A percentile compares a stretch with the other conserved stretches of the same genome.
Evolutionary conservation across 2,888 invertebrate species (phyloP).

Genomic region (Deilephila porcellus): DNA sequence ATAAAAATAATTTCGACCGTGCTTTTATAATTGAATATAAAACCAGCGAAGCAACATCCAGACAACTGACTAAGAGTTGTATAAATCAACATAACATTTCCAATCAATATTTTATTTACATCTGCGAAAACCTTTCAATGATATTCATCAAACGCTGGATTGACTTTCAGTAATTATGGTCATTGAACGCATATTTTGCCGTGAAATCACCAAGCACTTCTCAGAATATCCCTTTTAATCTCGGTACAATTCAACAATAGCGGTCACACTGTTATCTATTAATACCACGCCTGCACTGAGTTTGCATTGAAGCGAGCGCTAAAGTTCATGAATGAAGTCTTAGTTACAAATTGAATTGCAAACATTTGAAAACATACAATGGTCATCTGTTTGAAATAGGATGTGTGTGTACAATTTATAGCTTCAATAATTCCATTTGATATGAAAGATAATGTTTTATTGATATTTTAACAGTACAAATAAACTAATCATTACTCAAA

Average conservation of each 20-base stretch:
- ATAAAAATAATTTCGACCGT: too few species aligned
- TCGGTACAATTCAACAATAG: constrained; percentile 12
- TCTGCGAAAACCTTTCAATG: neutral
- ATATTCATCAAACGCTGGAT: neutral
- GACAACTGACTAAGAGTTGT: too few species aligned
- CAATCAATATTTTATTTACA: neutral
- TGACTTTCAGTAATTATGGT: neutral
- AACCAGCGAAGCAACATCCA: too few species aligned
- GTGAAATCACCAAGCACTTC: constrained; percentile 20
- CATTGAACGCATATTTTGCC: neutral
- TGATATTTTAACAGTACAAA: too few species aligned
- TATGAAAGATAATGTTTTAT: too few species aligned
- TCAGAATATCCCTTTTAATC: constrained; percentile 23
- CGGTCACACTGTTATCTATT: constrained; percentile 24
- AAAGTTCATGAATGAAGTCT: constrained; percentile 9
- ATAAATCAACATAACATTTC: too few species aligned
- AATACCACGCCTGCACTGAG: constrained; percentile 18
- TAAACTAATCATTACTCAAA: too few species aligned
- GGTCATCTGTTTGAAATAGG: too few species aligned
- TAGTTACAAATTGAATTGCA: neutral
- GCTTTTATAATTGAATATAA: too few species aligned
- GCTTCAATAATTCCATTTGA: too few species aligned
- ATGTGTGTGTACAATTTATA: too few species aligned
- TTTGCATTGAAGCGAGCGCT: neutral
- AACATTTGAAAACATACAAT: neutral